Evolutionary conservation across 1,140 invertebrate genomes (phyloP), one percentile per base, ranked within the genome.

Genomic region (Contarinia nasturtii): DNA sequence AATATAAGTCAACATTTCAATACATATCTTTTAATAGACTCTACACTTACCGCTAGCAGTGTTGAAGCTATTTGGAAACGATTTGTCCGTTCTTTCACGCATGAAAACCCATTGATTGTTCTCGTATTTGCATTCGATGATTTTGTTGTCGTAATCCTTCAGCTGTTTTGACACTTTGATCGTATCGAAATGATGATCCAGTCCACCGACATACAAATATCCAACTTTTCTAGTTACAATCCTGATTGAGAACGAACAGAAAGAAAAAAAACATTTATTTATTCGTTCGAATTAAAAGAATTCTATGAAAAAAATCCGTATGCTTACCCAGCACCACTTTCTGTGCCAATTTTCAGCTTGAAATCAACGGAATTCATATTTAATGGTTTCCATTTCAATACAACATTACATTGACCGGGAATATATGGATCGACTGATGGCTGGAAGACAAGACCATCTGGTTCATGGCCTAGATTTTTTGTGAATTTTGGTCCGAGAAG

Each of bases 381-480:
- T 4, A 79, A 70, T 0, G 95, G 95, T 67, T 99, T 99, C 96
- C 96, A 99, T 65, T 99, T 99, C 2, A 99, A 65, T 0, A 96
- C 85, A 40, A 79, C 73, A n/a, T 69, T 61, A 60, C 84, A 93
- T 11, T 73, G 67, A 1, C 95, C 95, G 33, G 80, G 57, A n/a
- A 70, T 66, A 61, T 98, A 98, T 0, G 79, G 76, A 55, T 88
- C 81, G 51, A 76, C 72, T 0, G 80, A 74, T 1, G 96, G 96
- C 62, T 99, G 95, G 62, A 98, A 99, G 55, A 99, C 93, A 0
- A 98, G 69, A 41, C 96, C 96, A 64, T 99, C 96, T 0, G 94
- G 91, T 66, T 98, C 91, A 59, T 99, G 96, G 18, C 75, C 71
- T 2, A 98, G 65, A 44, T 81, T 74, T 50, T 78, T 78, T 0